phyloP scores from a whole-genome alignment of 2,113 vertebrate species.

The Corvus cornix region DNA sequence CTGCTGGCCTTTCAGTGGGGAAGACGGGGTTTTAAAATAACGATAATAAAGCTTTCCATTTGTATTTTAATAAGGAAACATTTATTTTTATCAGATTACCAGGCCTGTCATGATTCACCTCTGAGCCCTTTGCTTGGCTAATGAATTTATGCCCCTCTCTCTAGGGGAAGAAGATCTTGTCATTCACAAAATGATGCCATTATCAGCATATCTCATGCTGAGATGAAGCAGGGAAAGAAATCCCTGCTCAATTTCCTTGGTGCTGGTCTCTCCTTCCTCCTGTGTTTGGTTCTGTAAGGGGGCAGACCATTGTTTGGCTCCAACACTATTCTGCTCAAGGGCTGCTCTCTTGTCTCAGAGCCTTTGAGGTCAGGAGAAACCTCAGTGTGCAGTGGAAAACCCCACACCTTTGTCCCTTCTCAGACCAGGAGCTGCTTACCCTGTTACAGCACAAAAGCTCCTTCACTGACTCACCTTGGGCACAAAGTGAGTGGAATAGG shows the following conservation, averaged over 20 bases:
- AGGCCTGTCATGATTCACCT: slow-evolving; percentile 18
- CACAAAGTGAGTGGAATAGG: fast-evolving
- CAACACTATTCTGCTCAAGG: background rate
- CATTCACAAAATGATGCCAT: slow-evolving; percentile 5
- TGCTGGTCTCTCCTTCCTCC: background rate
- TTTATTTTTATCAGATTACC: slow-evolving; percentile 11
- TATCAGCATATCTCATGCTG: background rate
- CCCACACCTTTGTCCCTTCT: background rate
- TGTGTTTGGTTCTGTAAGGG: background rate
- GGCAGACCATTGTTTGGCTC: background rate
- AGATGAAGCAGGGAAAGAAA: background rate
- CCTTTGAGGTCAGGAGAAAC: background rate
- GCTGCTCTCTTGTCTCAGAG: background rate
- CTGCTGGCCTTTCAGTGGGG: background rate
- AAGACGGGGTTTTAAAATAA: background rate
- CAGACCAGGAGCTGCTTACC: background rate
- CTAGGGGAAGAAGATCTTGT: background rate
- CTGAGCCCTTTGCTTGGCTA: background rate
- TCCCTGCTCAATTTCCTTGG: background rate
- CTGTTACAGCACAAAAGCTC: background rate
- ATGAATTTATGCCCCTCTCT: slow-evolving; percentile 31
- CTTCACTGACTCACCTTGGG: background rate
- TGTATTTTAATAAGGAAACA: slow-evolving; percentile 33
- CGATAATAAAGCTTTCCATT: background rate
- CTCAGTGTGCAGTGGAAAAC: background rate